Conservation (phyloP, 2,888 invertebrate species). For the Oligia fasciuncula region DNA sequence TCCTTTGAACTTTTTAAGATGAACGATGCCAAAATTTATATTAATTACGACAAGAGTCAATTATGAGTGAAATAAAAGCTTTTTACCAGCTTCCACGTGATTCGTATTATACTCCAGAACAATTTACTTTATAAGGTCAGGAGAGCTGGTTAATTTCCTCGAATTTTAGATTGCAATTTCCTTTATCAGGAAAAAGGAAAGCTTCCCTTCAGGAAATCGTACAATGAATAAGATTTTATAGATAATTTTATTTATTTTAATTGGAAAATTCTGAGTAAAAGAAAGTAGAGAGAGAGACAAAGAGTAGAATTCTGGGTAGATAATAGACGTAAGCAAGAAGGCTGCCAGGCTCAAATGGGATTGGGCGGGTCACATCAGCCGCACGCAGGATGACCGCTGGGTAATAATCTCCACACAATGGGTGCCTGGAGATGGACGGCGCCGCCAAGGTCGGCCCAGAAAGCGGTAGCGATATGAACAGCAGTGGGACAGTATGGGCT, state of each 20-base stretch:
- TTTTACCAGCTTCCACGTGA: neutral
- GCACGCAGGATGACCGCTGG: neutral
- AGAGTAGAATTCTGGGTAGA: neutral
- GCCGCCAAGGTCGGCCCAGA: neutral
- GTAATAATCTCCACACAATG: neutral
- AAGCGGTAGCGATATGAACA: neutral
- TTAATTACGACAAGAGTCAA: neutral
- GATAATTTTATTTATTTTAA: slow-evolving; percentile 9
- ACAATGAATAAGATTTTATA: slow-evolving; percentile 17
- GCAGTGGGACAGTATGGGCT: neutral
- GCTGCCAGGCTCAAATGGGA: too few species aligned
- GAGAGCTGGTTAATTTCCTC: slow-evolving; percentile 38
- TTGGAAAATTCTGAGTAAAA: neutral
- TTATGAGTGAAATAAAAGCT: neutral
- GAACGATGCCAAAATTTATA: neutral
- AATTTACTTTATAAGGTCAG: slow-evolving; percentile 26
- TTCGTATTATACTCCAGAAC: neutral
- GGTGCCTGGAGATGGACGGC: neutral
- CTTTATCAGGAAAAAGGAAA: slow-evolving; percentile 19
- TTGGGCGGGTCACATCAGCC: too few species aligned
- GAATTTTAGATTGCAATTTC: slow-evolving; percentile 40
- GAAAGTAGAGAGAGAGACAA: neutral
- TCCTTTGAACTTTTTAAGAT: neutral
- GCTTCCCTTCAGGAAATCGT: slow-evolving; percentile 12
- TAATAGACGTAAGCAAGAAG: neutral